A percentile compares a stretch with the other conserved stretches of the same genome.
These are phyloP conservation scores for Lacerta viridis DNA, from an alignment of 2,797 vertebrate species.

Conservation along the genomic window DNA sequence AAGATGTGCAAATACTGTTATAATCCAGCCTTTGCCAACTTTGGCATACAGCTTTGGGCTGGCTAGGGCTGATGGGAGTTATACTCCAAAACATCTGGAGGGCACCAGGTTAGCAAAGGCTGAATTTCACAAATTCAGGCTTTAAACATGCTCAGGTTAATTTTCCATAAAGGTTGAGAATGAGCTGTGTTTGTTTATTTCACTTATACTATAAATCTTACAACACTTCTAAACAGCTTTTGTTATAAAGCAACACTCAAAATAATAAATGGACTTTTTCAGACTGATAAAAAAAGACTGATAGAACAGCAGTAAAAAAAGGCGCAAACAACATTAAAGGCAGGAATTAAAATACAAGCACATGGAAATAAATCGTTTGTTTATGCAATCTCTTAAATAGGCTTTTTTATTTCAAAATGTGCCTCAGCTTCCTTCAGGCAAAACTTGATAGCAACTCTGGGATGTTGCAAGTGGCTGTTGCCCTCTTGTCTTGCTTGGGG, in stretches of 20 bases:
- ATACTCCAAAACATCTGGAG: too few species aligned
- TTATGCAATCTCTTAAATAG: neutral
- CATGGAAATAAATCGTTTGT: neutral
- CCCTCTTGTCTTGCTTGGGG: neutral
- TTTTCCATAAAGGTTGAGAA: neutral
- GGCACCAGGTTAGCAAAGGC: too few species aligned
- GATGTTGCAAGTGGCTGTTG: neutral
- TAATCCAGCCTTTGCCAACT: neutral
- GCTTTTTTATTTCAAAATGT: neutral
- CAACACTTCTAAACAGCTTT: neutral
- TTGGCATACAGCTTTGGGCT: too few species aligned
- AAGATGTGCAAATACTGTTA: neutral
- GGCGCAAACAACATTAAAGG: neutral
- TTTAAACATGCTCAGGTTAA: neutral
- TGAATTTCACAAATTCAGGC: too few species aligned
- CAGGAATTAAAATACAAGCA: neutral
- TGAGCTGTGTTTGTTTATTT: neutral
- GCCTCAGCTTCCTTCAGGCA: neutral
- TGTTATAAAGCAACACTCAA: conserved; percentile 12
- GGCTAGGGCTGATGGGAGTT: too few species aligned
- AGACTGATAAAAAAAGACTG: neutral
- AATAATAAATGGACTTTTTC: neutral
- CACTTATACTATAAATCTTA: neutral
- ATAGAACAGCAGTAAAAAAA: neutral
- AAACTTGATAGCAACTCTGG: neutral